Evolutionary conservation across 2,888 invertebrate species (phyloP).

Genomic region (Saturnia pavonia): DNA sequence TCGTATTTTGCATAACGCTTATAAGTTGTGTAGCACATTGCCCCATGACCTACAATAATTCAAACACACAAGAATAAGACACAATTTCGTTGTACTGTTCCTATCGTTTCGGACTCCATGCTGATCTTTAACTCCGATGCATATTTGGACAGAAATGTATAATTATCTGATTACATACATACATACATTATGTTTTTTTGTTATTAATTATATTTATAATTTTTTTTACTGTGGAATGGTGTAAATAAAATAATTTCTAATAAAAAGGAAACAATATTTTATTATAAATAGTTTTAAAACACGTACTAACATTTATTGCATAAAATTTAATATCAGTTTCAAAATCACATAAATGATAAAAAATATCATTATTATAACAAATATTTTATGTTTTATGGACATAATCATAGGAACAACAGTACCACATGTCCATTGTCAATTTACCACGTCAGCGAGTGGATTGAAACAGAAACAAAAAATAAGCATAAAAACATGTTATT

Average conservation of each 20-base stretch:
- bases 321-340: not conserved
- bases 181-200: not conserved
- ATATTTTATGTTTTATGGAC: not conserved
- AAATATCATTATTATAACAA: not conserved
- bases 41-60: constrained; percentile 58
- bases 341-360: not conserved
- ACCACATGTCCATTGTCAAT: not conserved
- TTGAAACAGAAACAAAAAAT: not conserved
- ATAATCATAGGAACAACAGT: not conserved
- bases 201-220: not conserved
- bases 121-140: constrained; percentile 17
- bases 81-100: constrained; percentile 32
- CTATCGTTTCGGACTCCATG: constrained; percentile 31
- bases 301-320: not conserved
- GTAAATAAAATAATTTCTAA: not conserved
- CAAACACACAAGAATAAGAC: constrained; percentile 40
- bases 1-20: constrained; percentile 77
- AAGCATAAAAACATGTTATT: not conserved
- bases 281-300: not conserved
- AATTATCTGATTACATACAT: not conserved
- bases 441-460: not conserved
- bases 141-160: constrained; percentile 1
- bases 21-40: constrained; percentile 68
- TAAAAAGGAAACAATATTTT: not conserved
- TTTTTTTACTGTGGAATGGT: too few species aligned